Evolutionary conservation across 2,797 vertebrate species (phyloP), one percentile per base, ranked within the genome.

Genomic region (Lacerta bilineata): DNA sequence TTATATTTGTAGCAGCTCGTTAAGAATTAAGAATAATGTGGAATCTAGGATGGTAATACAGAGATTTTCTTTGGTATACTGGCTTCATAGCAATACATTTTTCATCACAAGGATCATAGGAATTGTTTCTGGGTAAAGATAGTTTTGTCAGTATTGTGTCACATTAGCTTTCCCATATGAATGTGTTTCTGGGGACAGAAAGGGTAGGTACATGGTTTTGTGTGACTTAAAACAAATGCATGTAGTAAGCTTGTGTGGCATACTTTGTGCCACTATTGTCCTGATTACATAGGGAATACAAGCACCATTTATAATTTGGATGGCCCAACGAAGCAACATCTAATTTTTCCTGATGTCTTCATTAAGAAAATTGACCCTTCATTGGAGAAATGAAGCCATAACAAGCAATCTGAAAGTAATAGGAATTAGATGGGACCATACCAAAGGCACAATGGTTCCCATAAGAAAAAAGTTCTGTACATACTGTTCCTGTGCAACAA

Each of bases 371-470:
- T 71, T 88, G 80, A 90, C 81, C 71, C 87, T 25, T 90, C 88
- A 74, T 84, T 85, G 55, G 87, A 93, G 6, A 93, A 94, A 91
- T 74, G 89, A 90, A 88, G 81, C 85, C 11, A 87, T 83, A 76
- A 50, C 46, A 83, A 92, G 15, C 39, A 39, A 69, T 8, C 11
- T 25, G 27, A 77, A 89, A 50, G 43, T 71, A 83, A 61, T 76
- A 20, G 89, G 15, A 86, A 92, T 91, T 92, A 92, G 80, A 87
- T 87, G 87, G 93, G 94, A 95, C 23, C 83, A 89, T 83, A 80
- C 25, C 72, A 83, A 92, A 91, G 95, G 92, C 94, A 95, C 92
- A 89, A 66, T 90, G 80, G 91, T 90, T 92, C 91, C 91, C 89
- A 93, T 87, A 80, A 86, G 86, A 18, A 17, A 78, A 90, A 92